Evolutionary conservation across 2,888 invertebrate species (phyloP), one percentile per base, ranked within the genome.

Genomic region (Deroplatys truncata): DNA sequence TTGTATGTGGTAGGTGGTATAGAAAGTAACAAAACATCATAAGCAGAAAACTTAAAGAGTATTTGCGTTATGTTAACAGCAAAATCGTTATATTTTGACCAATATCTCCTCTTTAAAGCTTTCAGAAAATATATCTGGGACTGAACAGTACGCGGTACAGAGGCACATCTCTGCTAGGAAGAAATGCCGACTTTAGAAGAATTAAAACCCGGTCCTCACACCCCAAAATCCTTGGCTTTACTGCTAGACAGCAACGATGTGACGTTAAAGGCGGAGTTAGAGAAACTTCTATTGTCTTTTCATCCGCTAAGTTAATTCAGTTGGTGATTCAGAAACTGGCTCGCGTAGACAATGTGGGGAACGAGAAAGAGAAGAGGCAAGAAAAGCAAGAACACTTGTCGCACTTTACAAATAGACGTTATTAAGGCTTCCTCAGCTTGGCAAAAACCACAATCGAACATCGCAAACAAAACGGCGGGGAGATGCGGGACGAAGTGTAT

Each of bases 401-500:
- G 56, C 56, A 72, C 56, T 72, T 72, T 72, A 72, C 56, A 72
- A 72, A 72, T 72, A 72, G 56, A 72, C 56, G 56, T 72, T 72
- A 72, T 72, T 72, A 72, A 72, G 56, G 56, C 56, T 72, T 72
- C 56, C 84, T 28, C 84, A 25, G 31, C 28, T 35, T 29, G 31
- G 25, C 84, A 85, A 31, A 85, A 49, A 85, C 85, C 85, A 49
- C 85, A 85, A 85, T 85, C 85, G 85, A 85, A 85, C 35, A 28
- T 43, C n/a, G 56, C n/a, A 49, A 85, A 35, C 35, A 35, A 85
- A 85, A 16, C 35, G 25, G 20, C 56, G 56, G 20, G 56, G 16
- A 5, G 56, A 20, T 25, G 56, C 56, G 56, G 56, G 56, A 25
- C 16, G 20, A 72, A 72, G 16, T 16, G 56, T 16, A 25, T 20